A percentile compares a stretch with the other conserved stretches of the same genome.
Conservation (phyloP, 92 coral and sea anemone genomes). For the Palythoa caribaeorum region DNA sequence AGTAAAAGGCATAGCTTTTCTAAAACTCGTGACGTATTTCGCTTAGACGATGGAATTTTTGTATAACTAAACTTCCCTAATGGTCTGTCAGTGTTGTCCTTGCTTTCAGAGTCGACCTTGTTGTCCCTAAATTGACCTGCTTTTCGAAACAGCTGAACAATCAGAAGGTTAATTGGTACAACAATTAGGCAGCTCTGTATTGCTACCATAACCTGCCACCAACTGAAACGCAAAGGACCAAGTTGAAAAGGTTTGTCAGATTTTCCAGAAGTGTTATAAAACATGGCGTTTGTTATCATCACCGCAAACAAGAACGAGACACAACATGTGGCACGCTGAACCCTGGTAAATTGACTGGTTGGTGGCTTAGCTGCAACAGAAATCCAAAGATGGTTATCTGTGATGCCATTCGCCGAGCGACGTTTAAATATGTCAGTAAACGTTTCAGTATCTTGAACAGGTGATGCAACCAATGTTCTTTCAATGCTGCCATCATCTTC, state of each 20-base stretch:
- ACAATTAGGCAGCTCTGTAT: slow-evolving; percentile 68
- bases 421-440: slow-evolving; percentile 13
- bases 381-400: slow-evolving; percentile 71
- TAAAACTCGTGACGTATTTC: neutral
- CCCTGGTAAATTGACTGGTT: slow-evolving; percentile 62
- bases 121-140: slow-evolving; percentile 26
- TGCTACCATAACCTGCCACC: slow-evolving; percentile 69
- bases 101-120: neutral
- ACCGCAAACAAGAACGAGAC: slow-evolving; percentile 66
- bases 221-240: slow-evolving; percentile 73
- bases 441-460: neutral
- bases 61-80: slow-evolving; percentile 20
- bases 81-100: neutral
- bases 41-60: slow-evolving; percentile 7
- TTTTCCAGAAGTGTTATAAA: slow-evolving; percentile 56
- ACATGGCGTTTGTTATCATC: slow-evolving; percentile 85
- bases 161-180: slow-evolving; percentile 71
- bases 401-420: slow-evolving; percentile 52
- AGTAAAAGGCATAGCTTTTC: slow-evolving; percentile 25
- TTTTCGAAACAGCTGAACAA: slow-evolving; percentile 63
- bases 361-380: slow-evolving; percentile 70
- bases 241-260: slow-evolving; percentile 54
- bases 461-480: slow-evolving; percentile 20
- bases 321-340: slow-evolving; percentile 77
- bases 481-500: slow-evolving; percentile 65